Conservation (phyloP, 2,113 vertebrate genomes). For the Spheniscus mendiculus region DNA sequence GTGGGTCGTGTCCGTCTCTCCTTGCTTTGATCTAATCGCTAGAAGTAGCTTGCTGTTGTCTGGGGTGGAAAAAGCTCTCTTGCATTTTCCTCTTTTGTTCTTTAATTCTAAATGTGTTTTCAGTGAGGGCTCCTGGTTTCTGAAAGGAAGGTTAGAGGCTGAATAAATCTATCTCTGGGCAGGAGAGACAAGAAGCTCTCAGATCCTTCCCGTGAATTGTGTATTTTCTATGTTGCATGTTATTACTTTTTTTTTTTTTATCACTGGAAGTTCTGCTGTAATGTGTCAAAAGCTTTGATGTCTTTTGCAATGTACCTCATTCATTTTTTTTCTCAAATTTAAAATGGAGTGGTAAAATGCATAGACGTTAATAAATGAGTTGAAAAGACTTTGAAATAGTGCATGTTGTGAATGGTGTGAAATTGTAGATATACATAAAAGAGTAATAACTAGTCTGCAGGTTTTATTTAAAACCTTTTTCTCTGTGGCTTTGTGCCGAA, state of each 20-base stretch:
- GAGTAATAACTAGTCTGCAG: neutral
- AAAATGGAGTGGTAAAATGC: neutral
- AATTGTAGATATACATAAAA: neutral
- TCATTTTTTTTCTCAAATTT: neutral
- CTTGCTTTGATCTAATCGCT: neutral
- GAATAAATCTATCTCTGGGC: neutral
- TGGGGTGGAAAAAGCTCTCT: neutral
- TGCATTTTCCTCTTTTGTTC: neutral
- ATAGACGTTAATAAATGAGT: constrained; percentile 16
- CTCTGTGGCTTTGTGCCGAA: neutral
- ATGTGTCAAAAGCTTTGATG: neutral
- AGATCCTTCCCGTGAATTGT: neutral
- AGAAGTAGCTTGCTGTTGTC: neutral
- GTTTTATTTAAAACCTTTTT: constrained; percentile 17
- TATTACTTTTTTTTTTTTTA: neutral
- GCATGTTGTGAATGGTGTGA: constrained; percentile 32
- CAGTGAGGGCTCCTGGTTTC: neutral
- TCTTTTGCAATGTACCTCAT: neutral
- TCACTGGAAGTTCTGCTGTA: neutral
- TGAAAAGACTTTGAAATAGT: constrained; percentile 65
- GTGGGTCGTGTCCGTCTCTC: neutral
- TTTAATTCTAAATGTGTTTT: neutral
- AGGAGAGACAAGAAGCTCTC: neutral
- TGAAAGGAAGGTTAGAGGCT: neutral
- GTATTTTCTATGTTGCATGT: neutral